Percentiles rank a stretch among this genome's conserved stretches.
Evolutionary conservation across 2,888 invertebrate species (phyloP).

Genomic region (Pachymerium ferrugineum): DNA sequence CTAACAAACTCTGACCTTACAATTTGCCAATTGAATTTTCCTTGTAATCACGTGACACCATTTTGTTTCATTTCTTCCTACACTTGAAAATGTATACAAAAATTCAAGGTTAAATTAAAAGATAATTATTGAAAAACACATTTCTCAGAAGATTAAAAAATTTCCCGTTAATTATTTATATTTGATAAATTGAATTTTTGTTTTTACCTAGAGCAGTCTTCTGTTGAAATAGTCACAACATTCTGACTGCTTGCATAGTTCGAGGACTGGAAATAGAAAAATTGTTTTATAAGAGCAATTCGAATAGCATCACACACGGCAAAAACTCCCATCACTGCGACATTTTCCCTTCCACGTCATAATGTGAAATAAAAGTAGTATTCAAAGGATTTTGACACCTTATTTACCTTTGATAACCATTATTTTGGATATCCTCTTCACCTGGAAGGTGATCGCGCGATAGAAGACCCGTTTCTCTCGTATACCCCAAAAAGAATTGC

Average conservation of each 20-base stretch:
- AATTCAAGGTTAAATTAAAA: neutral
- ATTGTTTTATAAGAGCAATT: too few species aligned
- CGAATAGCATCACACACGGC: too few species aligned
- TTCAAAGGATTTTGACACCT: neutral
- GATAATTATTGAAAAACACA: too few species aligned
- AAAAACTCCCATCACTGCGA: neutral
- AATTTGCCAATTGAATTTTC: neutral
- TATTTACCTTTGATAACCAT: neutral
- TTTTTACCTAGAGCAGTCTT: neutral
- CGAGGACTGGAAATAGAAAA: neutral
- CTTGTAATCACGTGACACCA: too few species aligned
- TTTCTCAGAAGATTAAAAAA: too few species aligned
- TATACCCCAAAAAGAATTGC: neutral
- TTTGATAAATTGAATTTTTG: neutral
- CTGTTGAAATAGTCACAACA: constrained; percentile 14
- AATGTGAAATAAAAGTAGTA: neutral
- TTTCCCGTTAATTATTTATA: neutral
- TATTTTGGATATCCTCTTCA: neutral
- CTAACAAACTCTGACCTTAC: neutral
- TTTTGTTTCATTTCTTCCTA: neutral
- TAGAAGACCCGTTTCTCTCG: neutral
- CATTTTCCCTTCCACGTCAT: neutral
- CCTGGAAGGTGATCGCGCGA: neutral
- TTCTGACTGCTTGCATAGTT: constrained; percentile 10
- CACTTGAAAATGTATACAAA: neutral